Base-by-base conservation (phyloP, 1,140 invertebrate species). In the Bactericera cockerelli region DNA sequence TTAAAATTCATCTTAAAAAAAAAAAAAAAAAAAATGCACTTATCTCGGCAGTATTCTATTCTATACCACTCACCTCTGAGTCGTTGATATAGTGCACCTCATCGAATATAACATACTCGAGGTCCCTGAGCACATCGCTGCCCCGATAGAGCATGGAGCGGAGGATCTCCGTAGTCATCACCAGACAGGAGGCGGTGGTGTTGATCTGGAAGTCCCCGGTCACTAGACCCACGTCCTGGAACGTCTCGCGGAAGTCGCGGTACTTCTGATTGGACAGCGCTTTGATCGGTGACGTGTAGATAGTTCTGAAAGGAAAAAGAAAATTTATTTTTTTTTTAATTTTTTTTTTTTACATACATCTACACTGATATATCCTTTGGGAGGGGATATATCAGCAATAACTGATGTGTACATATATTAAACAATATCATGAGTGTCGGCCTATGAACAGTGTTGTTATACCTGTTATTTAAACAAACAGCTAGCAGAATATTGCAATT, bases 21-120 rank as follows among this genome's bases (percentile, higher is more conserved):
- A n/a, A n/a, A n/a, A n/a, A n/a, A n/a, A n/a, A n/a, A n/a, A n/a
- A n/a, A n/a, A n/a, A n/a, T n/a, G n/a, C n/a, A n/a, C n/a, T n/a
- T n/a, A n/a, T n/a, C n/a, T n/a, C n/a, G n/a, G n/a, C n/a, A n/a
- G n/a, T n/a, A n/a, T n/a, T n/a, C n/a, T n/a, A n/a, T n/a, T n/a
- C n/a, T n/a, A n/a, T n/a, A n/a, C 58, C 58, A 69, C 69, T 69
- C 70, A 88, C 86, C 74, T 98, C 93, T 56, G 85, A 81, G 76
- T 99, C 91, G 71, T 98, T 99, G 54, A 99, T 93, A 68, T 99
- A 99, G 72, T 99, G 96, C 24, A 98, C 94, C 77, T 99, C 97
- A 73, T 99, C 97, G 71, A 99, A 99, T 66, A 99, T 94, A 2
- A 99, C 96, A 79, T 93, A 99, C 70, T 99, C 95, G 53, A 99